Percentiles rank a stretch among this genome's conserved stretches.
phyloP scores from a whole-genome alignment of 2,888 invertebrate species.

The Formica aserva region DNA sequence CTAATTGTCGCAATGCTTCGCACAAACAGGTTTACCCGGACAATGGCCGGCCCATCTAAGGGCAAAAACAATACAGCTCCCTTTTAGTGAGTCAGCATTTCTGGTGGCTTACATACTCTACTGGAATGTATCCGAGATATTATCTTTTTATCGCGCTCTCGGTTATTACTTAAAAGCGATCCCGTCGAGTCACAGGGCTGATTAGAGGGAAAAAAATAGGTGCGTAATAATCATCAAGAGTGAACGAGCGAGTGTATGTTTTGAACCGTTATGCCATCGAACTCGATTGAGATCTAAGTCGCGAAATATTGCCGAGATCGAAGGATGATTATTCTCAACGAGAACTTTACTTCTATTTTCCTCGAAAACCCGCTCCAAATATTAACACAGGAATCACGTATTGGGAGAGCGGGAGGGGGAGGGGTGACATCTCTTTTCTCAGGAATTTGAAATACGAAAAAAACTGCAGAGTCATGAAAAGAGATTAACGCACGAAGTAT shows the following conservation, averaged over 20 bases:
- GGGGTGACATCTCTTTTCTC: background rate
- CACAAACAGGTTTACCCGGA: constrained; percentile 99
- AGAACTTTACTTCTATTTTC: constrained; percentile 24
- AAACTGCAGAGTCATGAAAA: constrained; percentile 20
- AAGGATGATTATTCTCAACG: background rate
- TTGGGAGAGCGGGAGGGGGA: background rate
- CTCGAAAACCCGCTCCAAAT: constrained; percentile 3
- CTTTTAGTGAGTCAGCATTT: constrained; percentile 75
- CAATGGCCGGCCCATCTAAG: constrained; percentile 97
- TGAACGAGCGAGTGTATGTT: background rate
- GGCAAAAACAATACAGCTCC: constrained; percentile 85
- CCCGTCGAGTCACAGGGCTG: constrained; percentile 27
- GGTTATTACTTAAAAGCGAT: constrained; percentile 30
- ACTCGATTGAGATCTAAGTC: constrained; percentile 12
- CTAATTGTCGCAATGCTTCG: constrained; percentile 99
- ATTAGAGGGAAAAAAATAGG: constrained; percentile 4
- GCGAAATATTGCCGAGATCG: constrained; percentile 7
- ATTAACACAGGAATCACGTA: background rate
- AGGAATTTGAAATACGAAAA: constrained; percentile 16
- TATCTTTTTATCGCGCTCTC: constrained; percentile 36
- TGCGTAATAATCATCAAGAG: constrained; percentile 22
- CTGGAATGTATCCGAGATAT: constrained; percentile 55
- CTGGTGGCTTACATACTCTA: constrained; percentile 72
- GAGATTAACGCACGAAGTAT: background rate
- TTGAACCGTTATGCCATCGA: background rate